Conservation (phyloP, 2,113 vertebrate genomes). For the Camelus bactrianus region DNA sequence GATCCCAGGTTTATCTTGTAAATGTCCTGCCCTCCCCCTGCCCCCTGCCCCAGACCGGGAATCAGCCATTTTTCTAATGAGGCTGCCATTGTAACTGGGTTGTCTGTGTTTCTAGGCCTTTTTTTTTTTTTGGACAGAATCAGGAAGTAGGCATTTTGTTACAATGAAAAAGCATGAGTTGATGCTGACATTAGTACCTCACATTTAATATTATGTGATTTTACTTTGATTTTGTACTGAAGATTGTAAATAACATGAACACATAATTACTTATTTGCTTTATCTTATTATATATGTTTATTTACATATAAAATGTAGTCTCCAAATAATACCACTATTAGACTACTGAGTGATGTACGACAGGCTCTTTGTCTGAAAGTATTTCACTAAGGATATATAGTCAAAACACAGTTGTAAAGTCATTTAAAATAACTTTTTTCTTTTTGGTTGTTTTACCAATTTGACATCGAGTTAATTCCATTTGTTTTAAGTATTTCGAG, state of each 20-base stretch:
- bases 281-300: neutral
- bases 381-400: neutral
- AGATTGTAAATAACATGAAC: neutral
- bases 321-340: neutral
- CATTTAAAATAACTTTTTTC: slow-evolving; percentile 16
- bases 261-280: neutral
- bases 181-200: neutral
- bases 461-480: neutral
- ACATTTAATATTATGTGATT: neutral
- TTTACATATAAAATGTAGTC: neutral
- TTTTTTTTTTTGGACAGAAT: neutral
- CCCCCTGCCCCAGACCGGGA: neutral
- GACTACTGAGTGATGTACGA: neutral
- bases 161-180: neutral
- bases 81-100: neutral
- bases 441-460: neutral
- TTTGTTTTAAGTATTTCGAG: neutral
- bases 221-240: neutral
- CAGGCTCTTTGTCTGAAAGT: neutral
- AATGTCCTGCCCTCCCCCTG: neutral
- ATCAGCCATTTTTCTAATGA: neutral
- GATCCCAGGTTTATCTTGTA: neutral
- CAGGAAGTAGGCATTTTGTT: slow-evolving; percentile 31
- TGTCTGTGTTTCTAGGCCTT: neutral
- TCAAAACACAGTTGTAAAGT: neutral